Evolutionary conservation across 2,888 invertebrate genomes (phyloP).

Genomic region (Agrypnus murinus): DNA sequence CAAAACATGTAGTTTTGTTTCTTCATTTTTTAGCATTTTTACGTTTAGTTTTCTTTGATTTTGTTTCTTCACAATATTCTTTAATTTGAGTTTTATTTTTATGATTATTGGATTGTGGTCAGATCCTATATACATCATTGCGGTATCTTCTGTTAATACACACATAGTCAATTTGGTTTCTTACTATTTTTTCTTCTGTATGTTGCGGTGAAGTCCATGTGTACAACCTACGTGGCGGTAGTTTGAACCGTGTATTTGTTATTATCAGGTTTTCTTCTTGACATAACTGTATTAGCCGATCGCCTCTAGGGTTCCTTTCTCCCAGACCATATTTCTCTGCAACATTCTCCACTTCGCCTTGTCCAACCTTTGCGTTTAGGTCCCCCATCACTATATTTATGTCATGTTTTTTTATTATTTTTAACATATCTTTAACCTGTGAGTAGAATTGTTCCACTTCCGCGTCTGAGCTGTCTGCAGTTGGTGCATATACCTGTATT

Average conservation of each 20-base stretch:
- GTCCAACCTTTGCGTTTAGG: not conserved
- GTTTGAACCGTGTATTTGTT: not conserved
- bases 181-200: slow-evolving; percentile 14
- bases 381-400: not conserved
- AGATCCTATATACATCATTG: too few species aligned
- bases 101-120: too few species aligned
- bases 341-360: not conserved
- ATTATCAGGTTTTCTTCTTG: slow-evolving; percentile 1
- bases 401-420: not conserved
- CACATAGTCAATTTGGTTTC: slow-evolving; percentile 12
- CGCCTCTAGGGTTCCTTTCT: not conserved
- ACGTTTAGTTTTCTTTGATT: too few species aligned
- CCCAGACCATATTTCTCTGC: not conserved
- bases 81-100: too few species aligned
- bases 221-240: not conserved
- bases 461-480: not conserved
- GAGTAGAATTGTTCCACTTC: slow-evolving; percentile 1
- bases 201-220: slow-evolving; percentile 8
- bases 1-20: too few species aligned
- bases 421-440: slow-evolving; percentile 1
- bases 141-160: too few species aligned
- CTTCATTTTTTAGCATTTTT: too few species aligned
- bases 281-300: not conserved
- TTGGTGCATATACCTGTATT: slow-evolving; percentile 2
- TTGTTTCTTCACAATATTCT: too few species aligned